Conservation (phyloP, 53 echinoderm and acorn worm species). For the Paracentrotus lividus region DNA sequence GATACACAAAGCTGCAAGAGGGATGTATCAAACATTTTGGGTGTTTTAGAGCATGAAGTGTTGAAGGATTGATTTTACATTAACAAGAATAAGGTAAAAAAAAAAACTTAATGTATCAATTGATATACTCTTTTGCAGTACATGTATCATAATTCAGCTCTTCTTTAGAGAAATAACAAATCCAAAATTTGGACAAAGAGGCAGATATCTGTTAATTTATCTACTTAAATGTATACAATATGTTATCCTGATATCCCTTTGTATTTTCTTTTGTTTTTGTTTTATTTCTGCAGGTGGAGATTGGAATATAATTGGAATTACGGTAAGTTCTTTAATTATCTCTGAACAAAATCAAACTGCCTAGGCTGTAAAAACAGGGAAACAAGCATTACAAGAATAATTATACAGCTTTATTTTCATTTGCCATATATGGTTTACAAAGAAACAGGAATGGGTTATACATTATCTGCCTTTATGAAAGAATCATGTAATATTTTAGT, state of each 20-base stretch:
- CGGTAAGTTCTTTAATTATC: conserved; percentile 31
- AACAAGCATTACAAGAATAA: not conserved
- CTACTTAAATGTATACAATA: too few species aligned
- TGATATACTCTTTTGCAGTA: too few species aligned
- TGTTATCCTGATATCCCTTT: not conserved
- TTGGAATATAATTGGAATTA: conserved; percentile 61
- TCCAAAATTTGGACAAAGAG: too few species aligned
- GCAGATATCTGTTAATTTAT: too few species aligned
- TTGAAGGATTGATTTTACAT: not conserved
- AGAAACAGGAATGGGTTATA: not conserved
- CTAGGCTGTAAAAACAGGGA: too few species aligned
- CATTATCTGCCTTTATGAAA: not conserved
- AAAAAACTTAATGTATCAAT: not conserved
- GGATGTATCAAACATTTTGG: not conserved
- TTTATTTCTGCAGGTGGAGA: conserved; percentile 41
- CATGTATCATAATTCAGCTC: too few species aligned
- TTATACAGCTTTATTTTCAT: not conserved
- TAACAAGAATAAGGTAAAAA: not conserved
- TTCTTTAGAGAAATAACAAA: too few species aligned
- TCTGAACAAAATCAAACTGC: too few species aligned
- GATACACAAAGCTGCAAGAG: not conserved
- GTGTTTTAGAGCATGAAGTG: not conserved
- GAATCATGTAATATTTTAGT: not conserved
- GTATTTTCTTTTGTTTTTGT: not conserved
- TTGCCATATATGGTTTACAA: too few species aligned